Percentiles rank a stretch among this genome's conserved stretches.
These are phyloP conservation scores for Myotis planiceps DNA, from an alignment of 2,797 vertebrate genomes.

Conservation along the genomic window DNA sequence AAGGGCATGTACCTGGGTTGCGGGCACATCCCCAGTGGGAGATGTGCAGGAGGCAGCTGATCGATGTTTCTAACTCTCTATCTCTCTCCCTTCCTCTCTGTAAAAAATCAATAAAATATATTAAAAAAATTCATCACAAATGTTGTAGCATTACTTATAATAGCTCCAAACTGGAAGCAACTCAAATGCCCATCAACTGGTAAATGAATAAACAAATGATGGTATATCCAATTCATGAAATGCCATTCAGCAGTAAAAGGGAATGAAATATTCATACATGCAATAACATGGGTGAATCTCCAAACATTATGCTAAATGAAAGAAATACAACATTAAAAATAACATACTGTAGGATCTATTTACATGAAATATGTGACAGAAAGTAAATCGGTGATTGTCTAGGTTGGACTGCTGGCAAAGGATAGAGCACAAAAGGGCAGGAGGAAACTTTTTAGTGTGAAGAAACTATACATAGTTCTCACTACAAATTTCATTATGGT, in stretches of 20 bases:
- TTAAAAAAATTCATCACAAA: background rate
- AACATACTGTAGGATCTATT: background rate
- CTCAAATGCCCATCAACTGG: background rate
- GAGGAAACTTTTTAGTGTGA: background rate
- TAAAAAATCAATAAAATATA: no score
- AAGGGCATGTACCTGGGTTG: no score
- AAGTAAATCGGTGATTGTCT: background rate
- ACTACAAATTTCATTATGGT: background rate
- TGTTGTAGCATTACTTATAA: background rate
- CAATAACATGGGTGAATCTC: background rate
- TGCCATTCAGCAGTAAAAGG: background rate
- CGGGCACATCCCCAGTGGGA: no score
- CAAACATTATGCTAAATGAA: background rate
- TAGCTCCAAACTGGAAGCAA: background rate
- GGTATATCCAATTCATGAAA: background rate
- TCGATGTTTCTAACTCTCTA: no score
- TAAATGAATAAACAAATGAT: conserved; percentile 23
- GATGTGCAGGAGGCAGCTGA: no score
- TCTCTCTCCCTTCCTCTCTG: no score
- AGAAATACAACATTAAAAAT: background rate
- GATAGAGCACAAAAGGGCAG: background rate
- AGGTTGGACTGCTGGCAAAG: background rate
- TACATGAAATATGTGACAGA: background rate
- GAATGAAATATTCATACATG: background rate
- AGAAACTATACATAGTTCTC: background rate